Evolutionary conservation across 2,113 vertebrate genomes (phyloP), one percentile per base, ranked within the genome.

Genomic region (Phocoena phocoena): DNA sequence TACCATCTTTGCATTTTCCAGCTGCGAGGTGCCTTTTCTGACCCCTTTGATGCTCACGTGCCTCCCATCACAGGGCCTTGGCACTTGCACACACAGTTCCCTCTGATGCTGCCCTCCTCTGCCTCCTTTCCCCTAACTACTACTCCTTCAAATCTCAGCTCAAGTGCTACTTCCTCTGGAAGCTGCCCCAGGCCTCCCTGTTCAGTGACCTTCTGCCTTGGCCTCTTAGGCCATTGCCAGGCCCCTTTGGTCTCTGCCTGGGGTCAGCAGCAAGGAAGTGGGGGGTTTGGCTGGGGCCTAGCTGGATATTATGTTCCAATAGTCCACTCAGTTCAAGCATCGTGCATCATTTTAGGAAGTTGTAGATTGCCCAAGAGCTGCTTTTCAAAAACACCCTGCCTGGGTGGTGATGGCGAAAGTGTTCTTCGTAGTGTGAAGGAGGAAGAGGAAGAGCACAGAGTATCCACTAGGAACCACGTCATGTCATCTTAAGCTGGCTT

Each of bases 321-420:
- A 68, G 15, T 33, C 33, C 18, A 28, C 31, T 77, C 83, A 55
- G 63, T 36, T 65, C 65, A 77, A 90, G 50, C 23, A 9, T 20
- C 47, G 8, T n/a, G 28, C 41, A 92, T 58, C 25, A 18, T 80
- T 97, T 96, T 97, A 95, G 95, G 96, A 97, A 97, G 93, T 82
- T 67, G 36, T 80, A 38, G 92, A 80, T 98, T 97, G 73, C 97
- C 15, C 58, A 97, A 98, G 93, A 96, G 44, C 38, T 91, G 73
- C 70, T 62, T 96, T 98, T 97, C 94, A 93, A 96, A 98, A 97
- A 90, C 55, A 33, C 71, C 86, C 76, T 94, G 82, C 76, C 84
- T 96, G 95, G 55, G 73, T 50, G 28, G 62, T 36, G 58, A 73
- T 96, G 90, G 83, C 5, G 96, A 90, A 97, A 97, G 74, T 77